Percentiles rank a stretch among this genome's conserved stretches.
phyloP scores from a whole-genome alignment of 1,140 invertebrate genomes.

The Drosophila pandora region DNA sequence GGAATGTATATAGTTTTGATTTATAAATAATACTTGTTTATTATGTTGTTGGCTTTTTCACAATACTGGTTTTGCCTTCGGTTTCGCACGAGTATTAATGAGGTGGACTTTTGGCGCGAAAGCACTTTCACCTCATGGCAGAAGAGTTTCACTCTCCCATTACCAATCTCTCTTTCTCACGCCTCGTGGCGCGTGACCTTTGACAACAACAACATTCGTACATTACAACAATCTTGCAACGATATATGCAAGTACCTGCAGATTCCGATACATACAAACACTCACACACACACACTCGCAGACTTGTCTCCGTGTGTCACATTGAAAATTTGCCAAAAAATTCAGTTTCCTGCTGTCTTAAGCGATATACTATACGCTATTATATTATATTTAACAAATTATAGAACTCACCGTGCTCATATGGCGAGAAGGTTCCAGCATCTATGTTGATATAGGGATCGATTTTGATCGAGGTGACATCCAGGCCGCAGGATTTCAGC shows the following conservation, averaged over 20 bases:
- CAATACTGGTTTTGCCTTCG: neutral
- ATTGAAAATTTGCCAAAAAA: slow-evolving; percentile 62
- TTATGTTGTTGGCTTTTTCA: neutral
- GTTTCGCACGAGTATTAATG: neutral
- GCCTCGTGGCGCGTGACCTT: slow-evolving; percentile 53
- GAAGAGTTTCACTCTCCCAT: neutral
- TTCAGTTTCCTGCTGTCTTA: slow-evolving; percentile 15
- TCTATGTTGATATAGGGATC: slow-evolving; percentile 99
- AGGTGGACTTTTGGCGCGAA: slow-evolving; percentile 16
- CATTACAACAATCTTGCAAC: slow-evolving; percentile 14
- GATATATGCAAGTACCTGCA: slow-evolving; percentile 15
- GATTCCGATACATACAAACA: slow-evolving; percentile 1
- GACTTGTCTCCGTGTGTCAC: neutral
- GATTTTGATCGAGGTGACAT: slow-evolving; percentile 99
- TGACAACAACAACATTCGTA: slow-evolving; percentile 37
- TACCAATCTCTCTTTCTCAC: slow-evolving; percentile 1
- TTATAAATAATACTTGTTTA: neutral
- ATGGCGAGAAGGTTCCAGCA: slow-evolving; percentile 99
- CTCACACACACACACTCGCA: neutral
- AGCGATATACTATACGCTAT: neutral
- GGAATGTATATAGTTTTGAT: neutral
- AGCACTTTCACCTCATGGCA: slow-evolving; percentile 1
- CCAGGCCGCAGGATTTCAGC: slow-evolving; percentile 95
- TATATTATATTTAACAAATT: slow-evolving; percentile 4
- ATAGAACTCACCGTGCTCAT: slow-evolving; percentile 95